These are phyloP conservation scores for Brachionus koreanus DNA, from an alignment of 1,140 invertebrate species.

Conservation along the genomic window DNA sequence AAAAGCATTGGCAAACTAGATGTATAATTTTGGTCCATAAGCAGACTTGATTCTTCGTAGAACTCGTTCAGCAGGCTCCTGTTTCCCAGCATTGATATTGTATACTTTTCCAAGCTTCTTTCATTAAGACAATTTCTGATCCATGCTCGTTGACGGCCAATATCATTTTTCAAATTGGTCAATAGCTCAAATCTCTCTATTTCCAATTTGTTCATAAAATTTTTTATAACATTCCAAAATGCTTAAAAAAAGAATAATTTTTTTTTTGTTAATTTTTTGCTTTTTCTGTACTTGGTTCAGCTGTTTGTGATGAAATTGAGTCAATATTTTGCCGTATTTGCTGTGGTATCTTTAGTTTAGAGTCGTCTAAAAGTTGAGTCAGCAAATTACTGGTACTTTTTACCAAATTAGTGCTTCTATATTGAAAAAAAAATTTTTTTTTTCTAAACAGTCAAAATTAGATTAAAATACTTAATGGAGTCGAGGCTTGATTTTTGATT, in stretches of 20 bases:
- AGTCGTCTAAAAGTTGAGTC: background rate
- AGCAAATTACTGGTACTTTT: slow-evolving; percentile 42
- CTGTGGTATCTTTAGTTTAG: background rate
- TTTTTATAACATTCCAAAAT: slow-evolving; percentile 59
- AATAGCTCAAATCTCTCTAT: slow-evolving; percentile 76
- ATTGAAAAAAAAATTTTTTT: background rate
- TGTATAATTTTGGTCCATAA: slow-evolving; percentile 24
- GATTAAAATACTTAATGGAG: slow-evolving; percentile 52
- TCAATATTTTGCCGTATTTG: slow-evolving; percentile 19
- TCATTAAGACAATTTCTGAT: slow-evolving; percentile 80
- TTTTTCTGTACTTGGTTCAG: slow-evolving; percentile 46
- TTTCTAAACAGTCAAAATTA: background rate
- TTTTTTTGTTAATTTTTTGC: background rate
- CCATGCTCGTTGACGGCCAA: slow-evolving; percentile 76
- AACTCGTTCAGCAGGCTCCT: slow-evolving; percentile 59
- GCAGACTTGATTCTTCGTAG: background rate
- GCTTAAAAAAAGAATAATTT: background rate
- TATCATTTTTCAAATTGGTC: slow-evolving; percentile 73
- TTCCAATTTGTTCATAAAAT: slow-evolving; percentile 77
- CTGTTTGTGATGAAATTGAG: slow-evolving; percentile 28
- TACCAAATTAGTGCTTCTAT: slow-evolving; percentile 39
- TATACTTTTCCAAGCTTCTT: slow-evolving; percentile 75
- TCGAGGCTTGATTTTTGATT: slow-evolving; percentile 49
- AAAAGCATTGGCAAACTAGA: background rate
- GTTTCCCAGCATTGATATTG: slow-evolving; percentile 71